These are phyloP conservation scores for Staurois parvus DNA, from an alignment of 2,797 vertebrate genomes.

Conservation along the genomic window DNA sequence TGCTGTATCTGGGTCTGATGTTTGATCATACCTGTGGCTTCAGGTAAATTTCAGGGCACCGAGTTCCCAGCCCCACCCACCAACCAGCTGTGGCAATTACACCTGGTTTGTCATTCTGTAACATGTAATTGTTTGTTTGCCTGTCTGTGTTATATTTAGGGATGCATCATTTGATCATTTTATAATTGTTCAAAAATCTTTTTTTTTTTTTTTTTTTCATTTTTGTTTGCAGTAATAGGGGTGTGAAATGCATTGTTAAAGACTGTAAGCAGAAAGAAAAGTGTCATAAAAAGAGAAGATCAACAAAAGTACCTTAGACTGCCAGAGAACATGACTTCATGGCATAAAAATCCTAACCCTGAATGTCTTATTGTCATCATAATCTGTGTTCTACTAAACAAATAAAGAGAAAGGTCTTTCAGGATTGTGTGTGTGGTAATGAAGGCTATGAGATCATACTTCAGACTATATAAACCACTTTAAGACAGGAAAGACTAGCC, in stretches of 20 bases:
- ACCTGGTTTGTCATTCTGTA: too few relatives aligned
- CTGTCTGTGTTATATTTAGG: too few relatives aligned
- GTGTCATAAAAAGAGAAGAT: slow-evolving; percentile 24
- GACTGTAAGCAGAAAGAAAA: slow-evolving; percentile 1
- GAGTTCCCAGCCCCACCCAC: too few relatives aligned
- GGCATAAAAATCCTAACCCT: slow-evolving; percentile 43
- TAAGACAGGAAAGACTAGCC: slow-evolving; percentile 39
- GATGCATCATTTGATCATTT: too few relatives aligned
- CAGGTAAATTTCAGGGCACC: too few relatives aligned
- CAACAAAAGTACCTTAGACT: slow-evolving; percentile 38
- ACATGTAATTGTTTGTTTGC: too few relatives aligned
- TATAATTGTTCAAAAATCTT: neutral
- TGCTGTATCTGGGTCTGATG: too few relatives aligned
- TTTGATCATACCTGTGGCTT: too few relatives aligned
- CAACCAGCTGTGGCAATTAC: too few relatives aligned
- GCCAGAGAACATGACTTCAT: slow-evolving; percentile 54
- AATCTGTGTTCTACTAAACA: slow-evolving; percentile 57
- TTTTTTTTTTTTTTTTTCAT: neutral
- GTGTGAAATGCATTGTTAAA: slow-evolving; percentile 4
- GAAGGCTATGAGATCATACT: slow-evolving; percentile 59
- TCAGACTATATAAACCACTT: slow-evolving; percentile 50
- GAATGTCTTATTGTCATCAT: slow-evolving; percentile 61
- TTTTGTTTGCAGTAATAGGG: neutral
- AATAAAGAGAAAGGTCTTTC: slow-evolving; percentile 58
- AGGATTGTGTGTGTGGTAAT: slow-evolving; percentile 54